Conservation (phyloP, 2,888 invertebrate genomes). For the Cryptocephalus primarius region DNA sequence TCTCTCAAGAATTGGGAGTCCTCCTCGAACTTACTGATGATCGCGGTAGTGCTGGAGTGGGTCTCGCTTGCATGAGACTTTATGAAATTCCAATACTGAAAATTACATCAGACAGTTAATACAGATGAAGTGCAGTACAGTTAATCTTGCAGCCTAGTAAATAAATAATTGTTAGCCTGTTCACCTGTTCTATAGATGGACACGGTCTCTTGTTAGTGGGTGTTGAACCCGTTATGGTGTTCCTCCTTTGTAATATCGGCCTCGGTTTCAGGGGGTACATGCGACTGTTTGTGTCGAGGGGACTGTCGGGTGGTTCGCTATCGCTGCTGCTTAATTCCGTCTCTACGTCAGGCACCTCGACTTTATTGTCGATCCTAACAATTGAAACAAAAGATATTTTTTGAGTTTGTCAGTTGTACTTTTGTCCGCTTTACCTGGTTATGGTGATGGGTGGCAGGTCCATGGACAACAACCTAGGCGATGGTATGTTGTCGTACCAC, state of each 20-base stretch:
- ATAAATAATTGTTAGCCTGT: slow-evolving; percentile 7
- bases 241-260: slow-evolving; percentile 65
- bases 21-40: slow-evolving; percentile 33
- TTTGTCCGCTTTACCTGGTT: slow-evolving; percentile 38
- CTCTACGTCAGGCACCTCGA: slow-evolving; percentile 14
- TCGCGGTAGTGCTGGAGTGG: slow-evolving; percentile 33
- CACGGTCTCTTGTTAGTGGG: slow-evolving; percentile 53
- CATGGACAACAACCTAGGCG: slow-evolving; percentile 51
- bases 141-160: no score
- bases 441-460: slow-evolving; percentile 47
- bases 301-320: slow-evolving; percentile 44
- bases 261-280: slow-evolving; percentile 68
- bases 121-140: neutral
- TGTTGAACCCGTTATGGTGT: slow-evolving; percentile 77
- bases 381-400: neutral
- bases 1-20: slow-evolving; percentile 53
- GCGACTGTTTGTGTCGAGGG: slow-evolving; percentile 39
- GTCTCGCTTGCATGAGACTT: slow-evolving; percentile 43
- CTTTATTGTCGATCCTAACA: slow-evolving; percentile 15
- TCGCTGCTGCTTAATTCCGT: slow-evolving; percentile 42
- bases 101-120: slow-evolving; percentile 8
- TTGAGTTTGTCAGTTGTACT: neutral
- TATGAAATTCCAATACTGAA: slow-evolving; percentile 63
- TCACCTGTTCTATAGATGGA: slow-evolving; percentile 58
- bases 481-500: slow-evolving; percentile 60